Percentiles rank a stretch among this genome's conserved stretches.
Evolutionary conservation across 2,797 vertebrate genomes (phyloP).

Genomic region (Forpus xanthops): DNA sequence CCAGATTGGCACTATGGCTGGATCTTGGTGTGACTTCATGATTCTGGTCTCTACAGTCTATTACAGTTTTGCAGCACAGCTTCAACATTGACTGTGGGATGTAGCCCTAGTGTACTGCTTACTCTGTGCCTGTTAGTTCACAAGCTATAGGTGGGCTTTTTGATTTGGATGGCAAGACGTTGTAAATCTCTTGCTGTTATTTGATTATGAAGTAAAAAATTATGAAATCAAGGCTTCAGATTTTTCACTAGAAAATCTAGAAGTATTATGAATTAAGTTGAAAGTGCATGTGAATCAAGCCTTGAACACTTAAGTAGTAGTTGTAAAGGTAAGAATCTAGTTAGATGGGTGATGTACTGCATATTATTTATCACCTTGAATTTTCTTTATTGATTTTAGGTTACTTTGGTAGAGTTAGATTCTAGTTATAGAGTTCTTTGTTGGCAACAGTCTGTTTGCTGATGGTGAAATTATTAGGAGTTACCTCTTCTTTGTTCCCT

Average conservation of each 20-base stretch:
- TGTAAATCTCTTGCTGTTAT: neutral
- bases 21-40: neutral
- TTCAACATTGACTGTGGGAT: rapidly evolving
- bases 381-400: neutral
- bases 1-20: neutral
- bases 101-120: rapidly evolving
- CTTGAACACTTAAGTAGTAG: neutral
- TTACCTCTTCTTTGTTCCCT: neutral
- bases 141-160: neutral
- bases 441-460: neutral
- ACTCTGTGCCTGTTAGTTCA: neutral
- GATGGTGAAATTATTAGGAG: neutral
- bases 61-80: neutral
- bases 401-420: neutral
- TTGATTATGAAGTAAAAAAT: neutral
- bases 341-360: neutral
- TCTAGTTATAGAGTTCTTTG: neutral
- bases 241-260: neutral
- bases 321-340: neutral
- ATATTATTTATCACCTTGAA: neutral
- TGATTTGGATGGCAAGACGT: neutral
- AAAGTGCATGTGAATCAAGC: neutral
- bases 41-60: neutral
- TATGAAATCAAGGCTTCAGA: neutral
- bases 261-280: rapidly evolving